Conservation (phyloP, 2,113 vertebrate genomes). For the Microtus pennsylvanicus region DNA sequence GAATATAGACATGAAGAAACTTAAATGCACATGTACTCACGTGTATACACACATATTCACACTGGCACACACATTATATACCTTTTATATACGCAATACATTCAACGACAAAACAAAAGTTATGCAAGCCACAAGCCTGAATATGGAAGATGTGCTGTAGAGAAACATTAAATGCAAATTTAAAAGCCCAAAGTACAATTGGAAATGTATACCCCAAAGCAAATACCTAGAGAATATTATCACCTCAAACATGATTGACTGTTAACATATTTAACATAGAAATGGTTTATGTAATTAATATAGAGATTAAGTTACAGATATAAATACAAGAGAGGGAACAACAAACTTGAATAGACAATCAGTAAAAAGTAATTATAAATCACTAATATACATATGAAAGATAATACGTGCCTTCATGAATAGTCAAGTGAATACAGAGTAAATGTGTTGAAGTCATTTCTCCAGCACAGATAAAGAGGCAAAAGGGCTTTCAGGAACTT, state of each 20-base stretch:
- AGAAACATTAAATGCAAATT: constrained; percentile 29
- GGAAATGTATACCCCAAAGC: background rate
- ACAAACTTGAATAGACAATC: background rate
- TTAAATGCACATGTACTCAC: background rate
- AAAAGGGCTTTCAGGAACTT: background rate
- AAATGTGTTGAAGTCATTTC: background rate
- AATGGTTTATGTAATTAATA: constrained; percentile 3
- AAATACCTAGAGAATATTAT: background rate
- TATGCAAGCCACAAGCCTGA: background rate
- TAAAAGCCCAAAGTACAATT: background rate
- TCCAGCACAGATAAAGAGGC: background rate
- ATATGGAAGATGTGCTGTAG: background rate
- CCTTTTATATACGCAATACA: background rate
- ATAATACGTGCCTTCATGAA: background rate
- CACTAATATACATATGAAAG: background rate
- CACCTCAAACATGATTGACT: background rate
- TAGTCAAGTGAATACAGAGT: background rate
- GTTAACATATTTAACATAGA: background rate
- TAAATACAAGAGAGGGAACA: background rate
- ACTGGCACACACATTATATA: background rate
- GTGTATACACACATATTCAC: background rate
- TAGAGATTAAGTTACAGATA: background rate
- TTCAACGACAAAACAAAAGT: background rate
- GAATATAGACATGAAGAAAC: background rate
- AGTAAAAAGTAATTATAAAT: background rate